phyloP scores from a whole-genome alignment of 2,797 vertebrate genomes.

The Sphaeramia orbicularis region DNA sequence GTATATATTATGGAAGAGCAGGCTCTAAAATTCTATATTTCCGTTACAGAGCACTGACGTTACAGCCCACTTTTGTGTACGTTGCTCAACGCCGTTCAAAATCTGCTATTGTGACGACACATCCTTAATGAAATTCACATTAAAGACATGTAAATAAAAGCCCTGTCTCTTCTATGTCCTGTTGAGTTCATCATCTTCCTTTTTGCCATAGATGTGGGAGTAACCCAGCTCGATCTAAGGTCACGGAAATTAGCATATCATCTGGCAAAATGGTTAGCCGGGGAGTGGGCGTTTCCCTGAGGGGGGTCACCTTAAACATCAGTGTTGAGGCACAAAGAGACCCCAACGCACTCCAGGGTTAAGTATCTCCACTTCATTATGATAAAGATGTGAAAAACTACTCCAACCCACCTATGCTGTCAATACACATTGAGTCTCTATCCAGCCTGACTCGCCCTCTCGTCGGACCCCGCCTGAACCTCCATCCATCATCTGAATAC shows the following conservation, averaged over 20 bases:
- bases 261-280: slow-evolving; percentile 82
- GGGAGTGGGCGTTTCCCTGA: slow-evolving; percentile 81
- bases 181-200: slow-evolving; percentile 64
- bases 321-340: slow-evolving; percentile 76
- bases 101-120: neutral
- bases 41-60: slow-evolving; percentile 8
- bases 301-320: slow-evolving; percentile 85
- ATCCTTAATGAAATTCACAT: slow-evolving; percentile 23
- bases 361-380: slow-evolving; percentile 88
- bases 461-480: slow-evolving; percentile 70
- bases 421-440: slow-evolving; percentile 72
- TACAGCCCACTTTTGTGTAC: neutral
- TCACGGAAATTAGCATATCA: slow-evolving; percentile 87
- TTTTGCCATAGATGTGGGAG: slow-evolving; percentile 69
- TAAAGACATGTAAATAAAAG: slow-evolving; percentile 40
- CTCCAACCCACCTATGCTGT: slow-evolving; percentile 67
- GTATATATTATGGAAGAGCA: neutral
- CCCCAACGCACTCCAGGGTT: slow-evolving; percentile 77
- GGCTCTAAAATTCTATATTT: neutral
- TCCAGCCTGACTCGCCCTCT: slow-evolving; percentile 65
- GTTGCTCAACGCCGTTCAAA: too few species aligned
- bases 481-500: slow-evolving; percentile 88
- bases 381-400: slow-evolving; percentile 86
- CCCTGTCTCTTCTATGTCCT: slow-evolving; percentile 11
- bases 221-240: slow-evolving; percentile 78